These are phyloP conservation scores for Rhincodon typus DNA, from an alignment of 2,797 vertebrate genomes.

Conservation along the genomic window DNA sequence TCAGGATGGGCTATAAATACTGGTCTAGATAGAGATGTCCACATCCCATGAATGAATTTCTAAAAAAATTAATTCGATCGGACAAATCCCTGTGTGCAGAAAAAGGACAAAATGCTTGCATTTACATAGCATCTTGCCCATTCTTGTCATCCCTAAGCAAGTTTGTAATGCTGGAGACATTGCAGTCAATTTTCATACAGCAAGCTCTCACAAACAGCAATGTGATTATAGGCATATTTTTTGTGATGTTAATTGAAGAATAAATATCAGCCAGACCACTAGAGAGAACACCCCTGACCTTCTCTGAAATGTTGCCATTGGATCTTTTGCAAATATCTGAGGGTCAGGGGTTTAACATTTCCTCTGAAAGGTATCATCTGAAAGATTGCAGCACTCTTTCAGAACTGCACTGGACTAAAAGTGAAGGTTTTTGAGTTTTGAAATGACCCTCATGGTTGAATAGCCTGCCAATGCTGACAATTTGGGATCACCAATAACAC, in stretches of 20 bases:
- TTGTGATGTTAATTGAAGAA: not conserved
- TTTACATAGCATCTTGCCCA: too few species aligned
- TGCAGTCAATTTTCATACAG: not conserved
- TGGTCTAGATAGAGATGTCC: too few species aligned
- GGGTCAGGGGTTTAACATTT: not conserved
- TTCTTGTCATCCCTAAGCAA: too few species aligned
- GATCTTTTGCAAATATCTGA: not conserved
- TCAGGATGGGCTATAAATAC: too few species aligned
- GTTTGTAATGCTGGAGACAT: too few species aligned
- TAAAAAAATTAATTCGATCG: too few species aligned
- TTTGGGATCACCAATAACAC: not conserved
- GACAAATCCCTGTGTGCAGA: too few species aligned
- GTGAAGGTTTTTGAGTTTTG: not conserved
- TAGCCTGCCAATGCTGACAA: not conserved
- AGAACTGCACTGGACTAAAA: not conserved
- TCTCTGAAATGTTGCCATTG: not conserved
- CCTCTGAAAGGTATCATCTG: not conserved
- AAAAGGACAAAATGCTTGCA: too few species aligned
- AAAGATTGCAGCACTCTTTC: not conserved
- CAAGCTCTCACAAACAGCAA: not conserved
- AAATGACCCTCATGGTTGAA: not conserved
- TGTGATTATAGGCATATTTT: not conserved
- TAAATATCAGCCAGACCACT: not conserved
- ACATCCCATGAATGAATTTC: too few species aligned
- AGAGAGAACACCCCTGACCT: not conserved